These are phyloP conservation scores for Actias luna DNA, from an alignment of 2,888 invertebrate species.

Conservation along the genomic window DNA sequence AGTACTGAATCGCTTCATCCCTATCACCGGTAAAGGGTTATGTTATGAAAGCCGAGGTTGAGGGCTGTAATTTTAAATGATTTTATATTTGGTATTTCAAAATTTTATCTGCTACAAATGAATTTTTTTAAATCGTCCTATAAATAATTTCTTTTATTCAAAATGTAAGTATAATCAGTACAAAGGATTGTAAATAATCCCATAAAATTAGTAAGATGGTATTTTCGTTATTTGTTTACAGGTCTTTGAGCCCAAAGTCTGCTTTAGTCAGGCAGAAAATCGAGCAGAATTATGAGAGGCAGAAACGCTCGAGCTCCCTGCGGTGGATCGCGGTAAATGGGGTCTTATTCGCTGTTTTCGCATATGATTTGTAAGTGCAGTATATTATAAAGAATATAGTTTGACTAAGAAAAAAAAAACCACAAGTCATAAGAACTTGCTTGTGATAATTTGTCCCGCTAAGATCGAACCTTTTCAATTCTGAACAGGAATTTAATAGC, in stretches of 20 bases:
- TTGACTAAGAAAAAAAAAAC: too few relatives aligned
- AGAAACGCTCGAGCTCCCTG: constrained; percentile 74
- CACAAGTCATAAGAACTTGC: too few relatives aligned
- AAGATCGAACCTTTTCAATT: too few relatives aligned
- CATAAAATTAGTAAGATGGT: neutral
- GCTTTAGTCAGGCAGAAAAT: constrained; percentile 79
- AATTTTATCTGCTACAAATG: too few relatives aligned
- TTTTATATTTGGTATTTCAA: too few relatives aligned
- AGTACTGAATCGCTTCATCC: too few relatives aligned
- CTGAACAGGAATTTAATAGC: too few relatives aligned
- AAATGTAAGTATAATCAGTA: neutral
- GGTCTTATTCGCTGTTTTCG: constrained; percentile 73
- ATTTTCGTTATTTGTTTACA: constrained; percentile 22
- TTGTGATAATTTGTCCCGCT: too few relatives aligned
- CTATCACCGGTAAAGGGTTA: too few relatives aligned
- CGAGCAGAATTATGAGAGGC: constrained; percentile 73
- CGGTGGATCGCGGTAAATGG: constrained; percentile 83
- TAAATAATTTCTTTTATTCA: neutral
- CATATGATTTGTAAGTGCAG: constrained; percentile 83
- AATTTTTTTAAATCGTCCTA: neutral
- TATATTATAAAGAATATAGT: neutral
- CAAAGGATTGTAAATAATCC: neutral
- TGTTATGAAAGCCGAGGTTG: too few relatives aligned
- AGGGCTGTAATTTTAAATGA: too few relatives aligned
- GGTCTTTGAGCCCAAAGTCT: constrained; percentile 57